phyloP scores from a whole-genome alignment of 1,140 invertebrate genomes.

The Euschistus heros region DNA sequence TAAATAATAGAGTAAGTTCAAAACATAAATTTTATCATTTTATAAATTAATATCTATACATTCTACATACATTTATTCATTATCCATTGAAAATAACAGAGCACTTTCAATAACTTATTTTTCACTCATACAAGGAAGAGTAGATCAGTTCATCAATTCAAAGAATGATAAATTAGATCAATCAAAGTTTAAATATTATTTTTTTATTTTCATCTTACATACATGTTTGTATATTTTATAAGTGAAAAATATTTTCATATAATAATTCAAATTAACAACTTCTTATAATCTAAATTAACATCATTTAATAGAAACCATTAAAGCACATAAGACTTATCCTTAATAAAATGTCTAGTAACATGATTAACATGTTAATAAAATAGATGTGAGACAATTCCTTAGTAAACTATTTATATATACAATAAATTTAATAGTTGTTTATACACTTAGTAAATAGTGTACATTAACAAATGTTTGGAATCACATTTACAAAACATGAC shows the following conservation, averaged over 20 bases:
- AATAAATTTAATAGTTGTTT: neutral
- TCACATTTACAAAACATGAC: neutral
- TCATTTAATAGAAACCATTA: no score
- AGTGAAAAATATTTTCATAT: no score
- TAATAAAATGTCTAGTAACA: no score
- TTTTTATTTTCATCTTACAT: neutral
- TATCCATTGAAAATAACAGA: neutral
- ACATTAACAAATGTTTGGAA: neutral
- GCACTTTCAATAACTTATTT: neutral
- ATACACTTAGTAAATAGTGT: neutral
- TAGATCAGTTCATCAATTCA: neutral
- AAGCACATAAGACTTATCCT: no score
- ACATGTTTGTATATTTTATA: no score
- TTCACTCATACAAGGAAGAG: neutral
- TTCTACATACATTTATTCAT: neutral
- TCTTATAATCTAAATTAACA: no score
- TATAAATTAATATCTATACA: constrained; percentile 7
- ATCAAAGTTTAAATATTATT: neutral
- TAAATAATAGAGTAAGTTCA: neutral
- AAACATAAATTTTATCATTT: neutral
- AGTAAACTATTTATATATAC: no score
- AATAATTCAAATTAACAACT: no score
- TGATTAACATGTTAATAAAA: no score
- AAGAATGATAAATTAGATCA: neutral
- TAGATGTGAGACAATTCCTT: no score